Evolutionary conservation across 1,140 invertebrate genomes (phyloP), one percentile per base, ranked within the genome.

Genomic region (Scaptomyza hsui): DNA sequence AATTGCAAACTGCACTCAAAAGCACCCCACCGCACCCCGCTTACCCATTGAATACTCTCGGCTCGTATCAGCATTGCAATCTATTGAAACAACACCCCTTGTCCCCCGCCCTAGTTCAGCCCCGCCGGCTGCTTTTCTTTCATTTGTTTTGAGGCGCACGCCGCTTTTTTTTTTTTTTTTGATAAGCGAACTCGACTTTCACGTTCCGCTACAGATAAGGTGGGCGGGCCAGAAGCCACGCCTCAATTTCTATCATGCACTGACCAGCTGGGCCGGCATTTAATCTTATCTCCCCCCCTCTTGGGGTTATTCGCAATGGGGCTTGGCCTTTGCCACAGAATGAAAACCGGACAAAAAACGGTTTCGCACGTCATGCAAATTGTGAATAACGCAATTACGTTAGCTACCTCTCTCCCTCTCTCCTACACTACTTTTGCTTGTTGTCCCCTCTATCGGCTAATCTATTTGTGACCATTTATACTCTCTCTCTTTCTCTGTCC

Each of bases 371-470:
- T 62, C 65, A 63, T 48, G 24, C 49, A 16, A 63, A 63, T 41
- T 63, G 21, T 49, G 24, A 70, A 70, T 70, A 63, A 49, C 65
- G 57, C 65, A 69, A 62, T 69, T 29, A 47, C 5, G 47, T 15
- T 53, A 51, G 29, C 29, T 7, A 3, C 39, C 13, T 12, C 48
- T 16, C 57, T 26, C 37, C 37, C 15, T 1, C 44, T 13, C 52
- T 26, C 32, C 35, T 16, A 10, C 29, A 26, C 35, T 10, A 10
- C 29, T 37, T 16, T 45, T n/a, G n/a, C 19, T 10, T 13, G 24
- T 49, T 21, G 16, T 24, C 10, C 15, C 39, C 9, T 21, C 9
- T 13, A 26, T 19, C 37, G 32, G 24, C 10, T 32, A 42, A 53
- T 63, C 60, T 53, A 63, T 42, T 44, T 62, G 24, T 29, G 51